Percentiles rank a stretch among this genome's conserved stretches.
These are phyloP conservation scores for Megalurothrips usitatus DNA, from an alignment of 2,888 invertebrate genomes.

Conservation along the genomic window DNA sequence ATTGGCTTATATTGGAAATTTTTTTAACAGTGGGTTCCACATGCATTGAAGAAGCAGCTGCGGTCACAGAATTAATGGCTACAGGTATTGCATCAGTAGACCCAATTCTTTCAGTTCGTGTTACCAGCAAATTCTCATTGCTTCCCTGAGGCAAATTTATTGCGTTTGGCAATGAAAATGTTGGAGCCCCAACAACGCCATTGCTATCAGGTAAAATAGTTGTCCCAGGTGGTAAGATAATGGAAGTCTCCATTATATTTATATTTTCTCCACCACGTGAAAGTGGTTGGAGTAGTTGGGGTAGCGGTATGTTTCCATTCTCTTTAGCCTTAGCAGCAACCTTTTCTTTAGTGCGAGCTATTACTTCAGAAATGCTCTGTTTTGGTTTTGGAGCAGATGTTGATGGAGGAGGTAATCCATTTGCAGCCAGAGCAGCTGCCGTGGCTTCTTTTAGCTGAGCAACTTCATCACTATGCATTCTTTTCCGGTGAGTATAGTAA, in stretches of 20 bases:
- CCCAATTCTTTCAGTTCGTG: neutral
- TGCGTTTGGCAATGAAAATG: neutral
- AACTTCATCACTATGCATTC: slow-evolving; percentile 64
- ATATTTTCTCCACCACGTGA: neutral
- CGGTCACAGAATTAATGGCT: neutral
- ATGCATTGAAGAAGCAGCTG: neutral
- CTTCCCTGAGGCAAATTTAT: neutral
- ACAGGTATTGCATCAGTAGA: neutral
- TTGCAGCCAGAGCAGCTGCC: neutral
- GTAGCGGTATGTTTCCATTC: neutral
- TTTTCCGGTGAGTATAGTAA: slow-evolving; percentile 66
- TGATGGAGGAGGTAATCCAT: neutral
- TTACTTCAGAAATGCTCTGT: neutral
- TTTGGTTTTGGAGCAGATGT: neutral
- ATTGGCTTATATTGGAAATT: neutral
- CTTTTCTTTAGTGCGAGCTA: neutral
- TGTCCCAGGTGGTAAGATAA: neutral
- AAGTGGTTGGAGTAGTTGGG: neutral
- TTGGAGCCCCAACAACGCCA: neutral
- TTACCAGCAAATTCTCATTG: neutral
- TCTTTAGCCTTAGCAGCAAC: neutral
- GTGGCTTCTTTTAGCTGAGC: neutral
- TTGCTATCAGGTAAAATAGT: neutral
- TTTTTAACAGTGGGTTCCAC: neutral
- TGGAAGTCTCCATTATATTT: neutral